Percentiles rank a stretch among this genome's conserved stretches.
Evolutionary conservation across 2,797 vertebrate genomes (phyloP).

Genomic region (Falco peregrinus): DNA sequence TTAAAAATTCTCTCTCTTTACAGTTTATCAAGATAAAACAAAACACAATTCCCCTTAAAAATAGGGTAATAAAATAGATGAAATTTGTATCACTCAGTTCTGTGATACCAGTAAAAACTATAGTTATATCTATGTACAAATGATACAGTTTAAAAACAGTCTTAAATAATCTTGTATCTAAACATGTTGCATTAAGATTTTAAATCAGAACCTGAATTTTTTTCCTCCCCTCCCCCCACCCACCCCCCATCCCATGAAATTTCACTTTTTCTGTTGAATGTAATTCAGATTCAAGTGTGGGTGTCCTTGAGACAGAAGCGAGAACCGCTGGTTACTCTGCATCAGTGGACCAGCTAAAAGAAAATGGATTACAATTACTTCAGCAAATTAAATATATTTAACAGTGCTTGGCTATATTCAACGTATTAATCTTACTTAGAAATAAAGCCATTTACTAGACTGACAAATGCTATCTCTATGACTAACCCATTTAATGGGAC

Average conservation of each 20-base stretch:
- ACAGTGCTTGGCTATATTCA: constrained; percentile 24
- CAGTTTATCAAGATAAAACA: constrained; percentile 92
- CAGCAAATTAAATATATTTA: constrained; percentile 12
- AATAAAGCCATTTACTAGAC: constrained; percentile 10
- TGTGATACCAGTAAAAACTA: constrained; percentile 97
- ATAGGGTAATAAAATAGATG: constrained; percentile 99
- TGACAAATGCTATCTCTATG: neutral
- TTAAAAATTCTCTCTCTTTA: constrained; percentile 90
- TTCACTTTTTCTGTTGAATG: constrained; percentile 98
- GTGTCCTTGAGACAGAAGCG: constrained; percentile 89
- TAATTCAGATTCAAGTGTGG: constrained; percentile 91
- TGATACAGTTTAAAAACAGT: constrained; percentile 95
- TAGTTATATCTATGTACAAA: constrained; percentile 94
- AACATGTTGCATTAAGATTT: constrained; percentile 82
- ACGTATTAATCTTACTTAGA: neutral
- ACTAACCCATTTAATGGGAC: neutral
- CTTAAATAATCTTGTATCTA: constrained; percentile 87
- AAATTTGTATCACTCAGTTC: constrained; percentile 98
- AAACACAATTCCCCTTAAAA: constrained; percentile 96
- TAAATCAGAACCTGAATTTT: constrained; percentile 81
- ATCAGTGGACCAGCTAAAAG: constrained; percentile 86
- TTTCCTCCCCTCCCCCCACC: constrained; percentile 60
- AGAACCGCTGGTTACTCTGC: constrained; percentile 89
- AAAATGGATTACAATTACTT: constrained; percentile 72
- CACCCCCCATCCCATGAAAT: constrained; percentile 20